phyloP scores from a whole-genome alignment of 1,140 invertebrate genomes.

The Heliconius melpomene region DNA sequence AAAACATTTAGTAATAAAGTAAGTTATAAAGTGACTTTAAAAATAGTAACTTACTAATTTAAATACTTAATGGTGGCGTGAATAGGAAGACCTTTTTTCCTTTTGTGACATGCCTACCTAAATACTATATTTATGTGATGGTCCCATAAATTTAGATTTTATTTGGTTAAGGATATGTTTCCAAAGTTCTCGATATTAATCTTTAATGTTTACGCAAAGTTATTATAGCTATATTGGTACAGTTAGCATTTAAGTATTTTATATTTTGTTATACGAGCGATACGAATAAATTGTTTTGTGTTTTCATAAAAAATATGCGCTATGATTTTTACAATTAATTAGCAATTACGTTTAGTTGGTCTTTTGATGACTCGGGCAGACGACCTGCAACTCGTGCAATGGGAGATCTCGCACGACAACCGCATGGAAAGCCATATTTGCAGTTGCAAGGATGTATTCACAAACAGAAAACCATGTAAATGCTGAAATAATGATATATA shows the following conservation, averaged over 20 bases:
- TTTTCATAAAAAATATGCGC: neutral
- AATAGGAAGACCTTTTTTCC: neutral
- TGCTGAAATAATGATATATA: too few relatives aligned
- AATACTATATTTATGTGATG: conserved; percentile 1
- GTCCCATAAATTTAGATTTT: conserved; percentile 7
- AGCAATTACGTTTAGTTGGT: conserved; percentile 44
- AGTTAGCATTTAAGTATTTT: neutral
- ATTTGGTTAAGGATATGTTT: neutral
- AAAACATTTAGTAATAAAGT: neutral
- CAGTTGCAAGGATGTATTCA: conserved; percentile 93
- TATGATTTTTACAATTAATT: neutral
- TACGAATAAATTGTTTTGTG: neutral
- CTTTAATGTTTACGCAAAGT: neutral
- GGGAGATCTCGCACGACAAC: conserved; percentile 93
- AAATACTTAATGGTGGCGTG: neutral
- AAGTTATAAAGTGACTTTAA: neutral
- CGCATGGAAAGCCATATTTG: conserved; percentile 95
- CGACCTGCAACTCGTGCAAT: conserved; percentile 88
- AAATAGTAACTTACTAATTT: conserved; percentile 5
- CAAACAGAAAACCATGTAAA: conserved; percentile 96
- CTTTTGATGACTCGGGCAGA: conserved; percentile 73
- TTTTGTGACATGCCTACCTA: neutral
- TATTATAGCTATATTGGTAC: neutral
- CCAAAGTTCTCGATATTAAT: neutral
- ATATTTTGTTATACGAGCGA: conserved; percentile 8